phyloP scores from a whole-genome alignment of 2,888 invertebrate species.

The Tholera decimalis region DNA sequence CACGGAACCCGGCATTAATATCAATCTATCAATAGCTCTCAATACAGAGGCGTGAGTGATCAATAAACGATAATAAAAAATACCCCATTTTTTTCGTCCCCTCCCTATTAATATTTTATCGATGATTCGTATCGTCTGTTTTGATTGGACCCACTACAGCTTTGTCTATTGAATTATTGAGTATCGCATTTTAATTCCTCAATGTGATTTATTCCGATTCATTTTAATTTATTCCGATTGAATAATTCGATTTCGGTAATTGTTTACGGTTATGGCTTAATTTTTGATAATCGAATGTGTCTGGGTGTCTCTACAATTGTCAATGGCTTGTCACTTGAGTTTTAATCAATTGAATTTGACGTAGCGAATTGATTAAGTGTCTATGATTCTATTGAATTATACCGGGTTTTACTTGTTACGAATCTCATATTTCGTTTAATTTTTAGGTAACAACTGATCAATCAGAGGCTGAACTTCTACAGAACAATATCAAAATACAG shows the following conservation, averaged over 20 bases:
- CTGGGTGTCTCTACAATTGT: slow-evolving; percentile 54
- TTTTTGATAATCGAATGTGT: slow-evolving; percentile 64
- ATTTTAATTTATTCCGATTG: slow-evolving; percentile 69
- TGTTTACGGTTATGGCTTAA: slow-evolving; percentile 68
- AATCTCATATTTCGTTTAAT: not conserved
- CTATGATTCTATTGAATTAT: slow-evolving; percentile 12
- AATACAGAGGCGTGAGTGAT: slow-evolving; percentile 87
- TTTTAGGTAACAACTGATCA: slow-evolving; percentile 14
- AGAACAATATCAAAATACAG: slow-evolving; percentile 17
- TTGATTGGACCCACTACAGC: slow-evolving; percentile 82
- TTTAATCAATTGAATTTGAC: slow-evolving; percentile 46
- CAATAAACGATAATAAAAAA: slow-evolving; percentile 86
- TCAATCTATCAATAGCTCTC: slow-evolving; percentile 89
- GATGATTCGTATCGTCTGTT: slow-evolving; percentile 81
- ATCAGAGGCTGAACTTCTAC: slow-evolving; percentile 19
- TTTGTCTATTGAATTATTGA: slow-evolving; percentile 84
- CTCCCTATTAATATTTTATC: slow-evolving; percentile 83
- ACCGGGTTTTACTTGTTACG: not conserved
- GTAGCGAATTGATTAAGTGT: slow-evolving; percentile 45
- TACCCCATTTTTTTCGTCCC: slow-evolving; percentile 77
- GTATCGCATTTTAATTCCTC: slow-evolving; percentile 71
- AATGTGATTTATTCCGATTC: slow-evolving; percentile 67
- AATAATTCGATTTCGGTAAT: slow-evolving; percentile 68
- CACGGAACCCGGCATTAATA: slow-evolving; percentile 83
- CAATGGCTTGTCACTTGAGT: slow-evolving; percentile 57